These are phyloP conservation scores for Diplodus puntazzo DNA, from an alignment of 2,797 vertebrate genomes.

Conservation along the genomic window DNA sequence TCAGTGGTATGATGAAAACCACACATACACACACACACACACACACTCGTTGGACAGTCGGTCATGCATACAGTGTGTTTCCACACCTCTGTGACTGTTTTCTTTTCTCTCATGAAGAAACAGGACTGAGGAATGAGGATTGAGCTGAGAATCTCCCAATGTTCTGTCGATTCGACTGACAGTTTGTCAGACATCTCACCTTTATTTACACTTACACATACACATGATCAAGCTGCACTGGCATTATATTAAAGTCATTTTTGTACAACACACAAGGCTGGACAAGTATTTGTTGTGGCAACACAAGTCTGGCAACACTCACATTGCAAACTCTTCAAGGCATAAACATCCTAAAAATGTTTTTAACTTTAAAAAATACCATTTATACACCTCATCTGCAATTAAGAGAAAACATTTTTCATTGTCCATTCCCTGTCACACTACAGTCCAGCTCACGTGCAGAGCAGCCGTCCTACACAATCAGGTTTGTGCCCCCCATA, in stretches of 20 bases:
- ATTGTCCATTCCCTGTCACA: too few species aligned
- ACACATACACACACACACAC: not conserved
- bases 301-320: too few species aligned
- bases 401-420: too few species aligned
- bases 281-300: not conserved
- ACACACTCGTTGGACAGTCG: conserved; percentile 7
- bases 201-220: conserved; percentile 1
- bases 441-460: too few species aligned
- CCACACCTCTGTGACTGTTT: conserved; percentile 59
- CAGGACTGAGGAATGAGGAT: conserved; percentile 45
- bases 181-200: conserved; percentile 26
- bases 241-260: not conserved
- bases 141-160: not conserved
- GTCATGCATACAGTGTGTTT: conserved; percentile 32
- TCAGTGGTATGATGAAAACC: conserved; percentile 32
- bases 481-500: too few species aligned
- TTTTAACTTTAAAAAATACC: too few species aligned
- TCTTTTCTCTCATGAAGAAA: conserved; percentile 55
- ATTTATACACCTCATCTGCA: too few species aligned
- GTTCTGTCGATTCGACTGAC: conserved; percentile 35
- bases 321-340: too few species aligned
- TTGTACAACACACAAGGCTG: not conserved
- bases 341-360: too few species aligned
- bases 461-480: too few species aligned
- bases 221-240: not conserved